Base-by-base conservation (phyloP, 2,113 vertebrate genomes). In the Castor canadensis region DNA sequence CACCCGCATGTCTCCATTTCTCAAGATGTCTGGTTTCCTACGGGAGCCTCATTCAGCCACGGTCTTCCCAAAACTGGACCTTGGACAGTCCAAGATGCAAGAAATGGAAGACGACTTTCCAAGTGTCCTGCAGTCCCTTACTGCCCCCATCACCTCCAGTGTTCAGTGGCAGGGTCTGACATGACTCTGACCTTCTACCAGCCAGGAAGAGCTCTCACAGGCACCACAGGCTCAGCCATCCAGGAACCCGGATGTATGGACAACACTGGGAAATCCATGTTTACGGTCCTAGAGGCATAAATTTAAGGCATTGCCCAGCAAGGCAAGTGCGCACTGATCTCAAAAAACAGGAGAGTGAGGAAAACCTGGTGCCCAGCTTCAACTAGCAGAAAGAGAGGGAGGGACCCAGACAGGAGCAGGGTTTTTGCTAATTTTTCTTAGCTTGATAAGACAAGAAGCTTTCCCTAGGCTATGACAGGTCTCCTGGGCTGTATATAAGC, bases 11-110 rank as follows among this genome's bases (percentile, higher is more conserved):
- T 30, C 45, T 5, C 56, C 75, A 30, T 43, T 16, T 62, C 49
- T 76, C 1, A 12, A 43, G 81, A 19, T 58, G 28, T 35, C 26
- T 4, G 4, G 24, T 49, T 67, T 85, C 49, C 19, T 35, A 0
- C 1, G 3, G n/a, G 58, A 60, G 20, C n/a, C 24, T n/a, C 20
- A 2, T 0, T 0, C 13, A 60, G 30, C 22, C 35, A 45, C 28
- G 30, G 12, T 66, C 79, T 64, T 89, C 40, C 66, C 3, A 43
- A 54, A n/a, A 9, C 52, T 86, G 26, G 43, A 69, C 4, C 35
- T 49, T 38, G 30, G 10, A 5, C 3, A n/a, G 40, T 2, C 40
- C 30, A 54, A 77, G 7, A 67, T 62, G 43, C 49, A 43, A 58
- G 6, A 43, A 43, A 43, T 3, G 43, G 40, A 52, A 43, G 72